Conservation (phyloP, 1,140 invertebrate genomes). For the Liolophura sinensis region DNA sequence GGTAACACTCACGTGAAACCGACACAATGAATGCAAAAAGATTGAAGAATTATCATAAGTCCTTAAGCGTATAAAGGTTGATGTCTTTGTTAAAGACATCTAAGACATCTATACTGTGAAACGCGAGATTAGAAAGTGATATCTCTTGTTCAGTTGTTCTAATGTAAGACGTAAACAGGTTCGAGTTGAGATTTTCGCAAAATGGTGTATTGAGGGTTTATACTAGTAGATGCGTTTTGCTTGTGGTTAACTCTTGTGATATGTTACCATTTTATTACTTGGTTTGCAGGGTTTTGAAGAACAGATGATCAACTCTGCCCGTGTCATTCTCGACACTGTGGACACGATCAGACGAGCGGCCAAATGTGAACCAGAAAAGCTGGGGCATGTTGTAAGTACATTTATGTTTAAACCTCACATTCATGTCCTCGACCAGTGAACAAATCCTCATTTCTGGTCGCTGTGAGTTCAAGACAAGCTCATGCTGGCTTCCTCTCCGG, state of each 20-base stretch:
- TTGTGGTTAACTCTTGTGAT: neutral
- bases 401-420: neutral
- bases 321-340: constrained; percentile 65
- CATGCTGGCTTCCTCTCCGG: too few species aligned
- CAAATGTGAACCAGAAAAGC: constrained; percentile 88
- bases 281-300: constrained; percentile 71
- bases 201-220: too few species aligned
- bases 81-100: too few species aligned
- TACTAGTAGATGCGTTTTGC: neutral
- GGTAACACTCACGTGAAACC: constrained; percentile 24
- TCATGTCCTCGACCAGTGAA: too few species aligned
- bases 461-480: too few species aligned
- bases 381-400: constrained; percentile 76
- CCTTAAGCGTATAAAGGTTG: too few species aligned
- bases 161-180: too few species aligned
- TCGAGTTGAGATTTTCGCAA: too few species aligned
- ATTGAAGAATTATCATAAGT: neutral
- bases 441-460: too few species aligned
- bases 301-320: constrained; percentile 68
- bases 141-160: too few species aligned
- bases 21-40: neutral
- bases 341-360: constrained; percentile 82
- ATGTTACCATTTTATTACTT: constrained; percentile 1
- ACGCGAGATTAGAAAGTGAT: too few species aligned
- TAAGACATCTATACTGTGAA: too few species aligned